These are phyloP conservation scores for Lamellibrachia columna DNA, from an alignment of 2,888 invertebrate species.

Conservation along the genomic window DNA sequence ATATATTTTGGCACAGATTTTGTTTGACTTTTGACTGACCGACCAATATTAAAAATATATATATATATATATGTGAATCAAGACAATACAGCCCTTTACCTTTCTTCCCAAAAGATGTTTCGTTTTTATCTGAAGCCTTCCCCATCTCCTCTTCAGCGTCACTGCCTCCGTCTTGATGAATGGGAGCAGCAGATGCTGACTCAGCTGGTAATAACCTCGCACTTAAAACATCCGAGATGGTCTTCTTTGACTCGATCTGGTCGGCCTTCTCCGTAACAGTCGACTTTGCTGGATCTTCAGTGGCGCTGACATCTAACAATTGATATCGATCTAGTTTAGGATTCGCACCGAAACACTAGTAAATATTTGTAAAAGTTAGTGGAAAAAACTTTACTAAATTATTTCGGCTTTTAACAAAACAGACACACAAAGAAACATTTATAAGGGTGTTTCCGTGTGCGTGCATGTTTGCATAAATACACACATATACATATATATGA, in stretches of 20 bases:
- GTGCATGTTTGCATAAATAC: background rate
- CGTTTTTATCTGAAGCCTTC: background rate
- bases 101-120: background rate
- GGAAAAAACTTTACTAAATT: background rate
- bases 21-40: background rate
- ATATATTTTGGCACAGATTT: background rate
- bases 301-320: background rate
- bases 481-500: background rate
- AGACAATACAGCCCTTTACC: background rate
- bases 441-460: background rate
- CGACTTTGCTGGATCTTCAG: background rate
- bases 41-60: too few species aligned
- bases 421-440: too few species aligned
- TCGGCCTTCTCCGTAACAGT: background rate
- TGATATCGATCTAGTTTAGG: background rate
- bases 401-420: background rate
- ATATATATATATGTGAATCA: background rate
- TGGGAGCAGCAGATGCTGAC: background rate
- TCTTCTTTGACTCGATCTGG: background rate
- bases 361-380: constrained; percentile 9
- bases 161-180: background rate
- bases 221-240: background rate
- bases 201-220: background rate
- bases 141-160: background rate
- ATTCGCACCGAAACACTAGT: background rate